Conservation (phyloP, 2,113 vertebrate genomes). For the Corythoichthys intestinalis region DNA sequence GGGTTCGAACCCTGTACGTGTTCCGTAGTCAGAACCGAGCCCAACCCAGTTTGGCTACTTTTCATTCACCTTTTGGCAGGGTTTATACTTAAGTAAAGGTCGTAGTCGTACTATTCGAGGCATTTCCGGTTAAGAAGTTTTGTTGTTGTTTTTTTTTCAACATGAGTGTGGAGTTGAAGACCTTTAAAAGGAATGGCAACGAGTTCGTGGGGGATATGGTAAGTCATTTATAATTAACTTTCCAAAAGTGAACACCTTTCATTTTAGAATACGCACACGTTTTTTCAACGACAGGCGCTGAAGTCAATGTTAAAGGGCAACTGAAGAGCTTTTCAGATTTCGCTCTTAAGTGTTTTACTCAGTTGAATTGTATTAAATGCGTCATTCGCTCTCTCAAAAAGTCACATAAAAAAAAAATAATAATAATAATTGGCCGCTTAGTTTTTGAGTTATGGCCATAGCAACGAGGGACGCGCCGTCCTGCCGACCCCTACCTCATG, state of each 20-base stretch:
- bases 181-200: fast-evolving
- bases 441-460: too few relatives aligned
- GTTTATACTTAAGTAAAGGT: neutral
- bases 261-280: neutral
- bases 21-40: neutral
- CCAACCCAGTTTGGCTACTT: neutral
- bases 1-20: neutral
- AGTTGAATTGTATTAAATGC: too few relatives aligned
- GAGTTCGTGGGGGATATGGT: neutral
- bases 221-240: conserved; percentile 10
- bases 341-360: too few relatives aligned
- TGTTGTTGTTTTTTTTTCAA: neutral
- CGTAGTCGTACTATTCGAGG: neutral
- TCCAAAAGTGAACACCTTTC: neutral
- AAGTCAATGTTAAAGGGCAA: too few relatives aligned
- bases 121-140: conserved; percentile 28
- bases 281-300: too few relatives aligned
- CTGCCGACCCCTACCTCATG: too few relatives aligned
- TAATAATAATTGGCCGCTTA: too few relatives aligned
- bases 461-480: too few relatives aligned
- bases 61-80: neutral
- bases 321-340: too few relatives aligned
- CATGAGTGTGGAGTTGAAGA: neutral
- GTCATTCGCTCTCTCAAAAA: too few relatives aligned
- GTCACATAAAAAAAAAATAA: too few relatives aligned